Evolutionary conservation across 2,888 invertebrate genomes (phyloP), one percentile per base, ranked within the genome.

Genomic region (Halocaridina rubra): DNA sequence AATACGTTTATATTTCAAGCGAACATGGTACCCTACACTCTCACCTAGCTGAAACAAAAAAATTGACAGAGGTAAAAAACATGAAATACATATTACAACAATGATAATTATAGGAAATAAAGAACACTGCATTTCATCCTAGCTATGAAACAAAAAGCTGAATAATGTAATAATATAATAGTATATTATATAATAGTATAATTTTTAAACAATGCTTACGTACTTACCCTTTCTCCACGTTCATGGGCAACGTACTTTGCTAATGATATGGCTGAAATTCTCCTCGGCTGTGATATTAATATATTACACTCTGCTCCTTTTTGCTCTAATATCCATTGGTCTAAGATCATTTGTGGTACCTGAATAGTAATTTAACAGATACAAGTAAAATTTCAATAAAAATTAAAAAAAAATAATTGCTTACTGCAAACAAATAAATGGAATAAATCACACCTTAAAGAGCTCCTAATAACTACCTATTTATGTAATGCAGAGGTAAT

Each of bases 261-360:
- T 7, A 95, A 89, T 0, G 94, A 93, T 19, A 94, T 92, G 0
- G 95, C 94, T 0, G 94, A 94, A 19, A 95, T 94, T 74, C 94
- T 90, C 3, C 95, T 91, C 0, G 95, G 95, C 86, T 95, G 94
- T 0, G 94, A 93, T 0, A 95, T 93, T 0, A 94, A 91, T 0
- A 94, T 93, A 3, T 92, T 91, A 53, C 94, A 93, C 0, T 91
- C 89, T 0, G 91, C 90, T 1, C 92, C 92, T 74, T 90, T 89
- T 0, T 90, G 90, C 61, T 89, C 89, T 78, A 88, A 88, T 2
- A 91, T 91, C 91, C 90, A 94, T 89, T 89, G 91, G 91, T 94
- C 93, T 79, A 94, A 89, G 61, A 93, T 92, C 89, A 92, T 93
- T 61, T 94, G 94, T 0, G 95, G 95, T 7, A 93, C 93, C 77